phyloP scores from a whole-genome alignment of 1,140 invertebrate genomes.

The Rhizoglyphus robini region DNA sequence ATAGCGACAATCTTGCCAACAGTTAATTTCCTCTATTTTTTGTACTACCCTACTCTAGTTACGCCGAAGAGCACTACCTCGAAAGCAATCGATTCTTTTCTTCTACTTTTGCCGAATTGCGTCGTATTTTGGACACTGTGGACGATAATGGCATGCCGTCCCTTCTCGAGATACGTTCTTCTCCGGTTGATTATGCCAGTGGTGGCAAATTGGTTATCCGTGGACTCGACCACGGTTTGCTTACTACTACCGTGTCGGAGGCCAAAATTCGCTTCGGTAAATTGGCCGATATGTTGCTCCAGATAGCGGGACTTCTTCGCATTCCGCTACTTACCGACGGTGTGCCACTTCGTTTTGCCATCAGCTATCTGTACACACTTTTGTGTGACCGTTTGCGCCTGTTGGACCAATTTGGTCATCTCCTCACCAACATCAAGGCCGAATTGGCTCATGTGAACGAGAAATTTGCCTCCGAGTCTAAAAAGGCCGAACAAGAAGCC shows the following conservation, averaged over 20 bases:
- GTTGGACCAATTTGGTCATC: not conserved
- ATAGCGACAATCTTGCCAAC: not conserved
- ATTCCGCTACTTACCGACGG: not conserved
- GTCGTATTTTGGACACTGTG: not conserved
- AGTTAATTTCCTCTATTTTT: no score
- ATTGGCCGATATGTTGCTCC: not conserved
- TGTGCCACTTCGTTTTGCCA: not conserved
- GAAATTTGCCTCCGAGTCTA: no score
- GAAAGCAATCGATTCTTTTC: not conserved
- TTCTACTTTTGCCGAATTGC: not conserved
- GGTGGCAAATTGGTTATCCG: no score
- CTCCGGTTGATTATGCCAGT: no score
- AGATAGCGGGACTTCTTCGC: not conserved
- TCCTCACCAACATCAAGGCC: not conserved
- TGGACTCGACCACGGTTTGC: no score
- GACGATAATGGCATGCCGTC: no score
- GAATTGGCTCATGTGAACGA: not conserved
- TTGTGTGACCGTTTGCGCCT: not conserved
- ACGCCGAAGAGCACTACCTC: not conserved
- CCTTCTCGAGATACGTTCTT: no score
- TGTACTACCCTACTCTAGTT: no score
- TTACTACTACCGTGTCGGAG: not conserved
- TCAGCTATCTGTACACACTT: not conserved
- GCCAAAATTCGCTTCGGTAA: not conserved
- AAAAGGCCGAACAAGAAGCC: no score